These are phyloP conservation scores for Macrophya annulata DNA, from an alignment of 2,888 invertebrate species.

Conservation along the genomic window DNA sequence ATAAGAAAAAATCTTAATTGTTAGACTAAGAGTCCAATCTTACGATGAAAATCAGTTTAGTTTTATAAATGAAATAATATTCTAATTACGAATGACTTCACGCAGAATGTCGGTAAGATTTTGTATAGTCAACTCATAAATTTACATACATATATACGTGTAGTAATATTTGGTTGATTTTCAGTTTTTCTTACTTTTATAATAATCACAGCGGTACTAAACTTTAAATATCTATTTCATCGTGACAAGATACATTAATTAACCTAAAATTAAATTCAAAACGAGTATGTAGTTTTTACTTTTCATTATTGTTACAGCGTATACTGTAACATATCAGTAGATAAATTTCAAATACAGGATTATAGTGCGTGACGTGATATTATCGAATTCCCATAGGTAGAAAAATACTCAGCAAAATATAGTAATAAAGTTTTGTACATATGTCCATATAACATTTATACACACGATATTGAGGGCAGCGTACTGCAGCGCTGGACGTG, in stretches of 20 bases:
- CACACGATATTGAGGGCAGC: background rate
- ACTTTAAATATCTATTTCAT: background rate
- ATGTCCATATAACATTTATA: background rate
- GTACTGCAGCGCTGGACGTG: background rate
- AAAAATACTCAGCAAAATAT: slow-evolving; percentile 1
- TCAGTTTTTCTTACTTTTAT: background rate
- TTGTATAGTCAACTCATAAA: background rate
- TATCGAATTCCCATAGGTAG: slow-evolving; percentile 28
- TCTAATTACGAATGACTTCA: background rate
- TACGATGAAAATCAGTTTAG: background rate
- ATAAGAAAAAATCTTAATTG: background rate
- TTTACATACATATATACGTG: background rate
- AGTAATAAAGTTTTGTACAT: background rate
- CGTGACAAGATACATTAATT: background rate
- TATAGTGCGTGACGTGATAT: slow-evolving; percentile 14
- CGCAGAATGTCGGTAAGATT: background rate
- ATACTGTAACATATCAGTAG: background rate
- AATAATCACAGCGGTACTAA: background rate
- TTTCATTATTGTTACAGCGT: background rate
- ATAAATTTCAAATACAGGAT: background rate
- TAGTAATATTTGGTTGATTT: background rate
- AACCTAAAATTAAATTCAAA: background rate
- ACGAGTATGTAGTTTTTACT: background rate
- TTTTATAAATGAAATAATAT: background rate
- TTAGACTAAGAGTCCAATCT: background rate